A percentile compares a stretch with the other conserved stretches of the same genome.
These are phyloP conservation scores for Bubalus kerabau DNA, from an alignment of 2,113 vertebrate genomes.

Conservation along the genomic window DNA sequence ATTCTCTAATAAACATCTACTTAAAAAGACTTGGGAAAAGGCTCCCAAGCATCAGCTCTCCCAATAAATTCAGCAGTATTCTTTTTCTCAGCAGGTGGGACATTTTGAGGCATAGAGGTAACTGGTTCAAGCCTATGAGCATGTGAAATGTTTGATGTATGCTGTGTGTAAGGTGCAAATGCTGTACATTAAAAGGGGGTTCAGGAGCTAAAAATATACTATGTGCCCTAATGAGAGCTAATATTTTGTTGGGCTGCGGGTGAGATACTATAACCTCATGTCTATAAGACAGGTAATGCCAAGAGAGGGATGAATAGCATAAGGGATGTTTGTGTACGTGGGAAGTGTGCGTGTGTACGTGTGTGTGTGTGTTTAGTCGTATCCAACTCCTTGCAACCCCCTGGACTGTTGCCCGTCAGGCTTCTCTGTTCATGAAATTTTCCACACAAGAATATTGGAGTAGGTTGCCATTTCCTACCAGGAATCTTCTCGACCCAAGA, in stretches of 20 bases:
- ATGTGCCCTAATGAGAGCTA: not conserved
- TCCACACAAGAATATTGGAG: not conserved
- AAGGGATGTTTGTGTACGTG: not conserved
- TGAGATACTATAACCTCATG: not conserved
- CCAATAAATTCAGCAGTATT: not conserved
- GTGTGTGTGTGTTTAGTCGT: not conserved
- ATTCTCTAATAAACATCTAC: not conserved
- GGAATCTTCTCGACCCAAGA: not conserved
- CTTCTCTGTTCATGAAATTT: not conserved
- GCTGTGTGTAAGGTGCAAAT: not conserved
- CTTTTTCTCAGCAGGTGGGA: not conserved
- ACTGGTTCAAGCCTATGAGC: not conserved
- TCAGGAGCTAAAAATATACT: not conserved
- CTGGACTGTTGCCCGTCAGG: not conserved
- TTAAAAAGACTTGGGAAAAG: not conserved
- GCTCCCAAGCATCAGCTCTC: not conserved
- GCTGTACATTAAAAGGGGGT: not conserved
- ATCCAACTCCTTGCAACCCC: not conserved
- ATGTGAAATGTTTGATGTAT: not conserved
- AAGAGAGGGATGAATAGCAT: not conserved
- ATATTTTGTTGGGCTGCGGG: not conserved
- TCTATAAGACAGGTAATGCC: not conserved
- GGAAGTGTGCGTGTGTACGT: not conserved
- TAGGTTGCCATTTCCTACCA: not conserved
- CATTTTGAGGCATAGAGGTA: not conserved